phyloP scores from a whole-genome alignment of 2,888 invertebrate genomes.

The Geotrupes spiniger region DNA sequence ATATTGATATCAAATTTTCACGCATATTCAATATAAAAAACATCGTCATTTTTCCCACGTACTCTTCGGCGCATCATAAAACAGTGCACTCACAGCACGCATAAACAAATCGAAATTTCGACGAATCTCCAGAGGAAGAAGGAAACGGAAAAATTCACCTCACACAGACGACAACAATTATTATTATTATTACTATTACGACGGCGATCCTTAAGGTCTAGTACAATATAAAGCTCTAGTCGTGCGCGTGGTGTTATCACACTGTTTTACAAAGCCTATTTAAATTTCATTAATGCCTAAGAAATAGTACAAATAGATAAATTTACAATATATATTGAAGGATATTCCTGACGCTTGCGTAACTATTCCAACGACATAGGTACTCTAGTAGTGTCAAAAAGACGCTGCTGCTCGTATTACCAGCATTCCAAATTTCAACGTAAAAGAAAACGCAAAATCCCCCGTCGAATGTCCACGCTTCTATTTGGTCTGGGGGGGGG shows the following conservation, averaged over 20 bases:
- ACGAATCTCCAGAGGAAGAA: background rate
- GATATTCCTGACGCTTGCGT: constrained; percentile 28
- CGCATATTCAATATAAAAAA: constrained; percentile 41
- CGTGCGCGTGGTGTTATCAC: constrained; percentile 15
- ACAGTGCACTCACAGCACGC: constrained; percentile 22
- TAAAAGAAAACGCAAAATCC: too few species aligned
- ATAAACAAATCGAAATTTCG: background rate
- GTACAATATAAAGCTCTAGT: constrained; percentile 13
- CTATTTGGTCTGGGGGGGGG: constrained; percentile 14
- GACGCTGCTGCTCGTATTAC: constrained; percentile 12
- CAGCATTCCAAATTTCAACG: constrained; percentile 7
- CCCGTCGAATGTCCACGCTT: background rate
- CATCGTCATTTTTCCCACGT: constrained; percentile 43
- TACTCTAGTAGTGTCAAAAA: constrained; percentile 49
- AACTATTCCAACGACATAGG: constrained; percentile 46
- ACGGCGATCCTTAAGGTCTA: constrained; percentile 5
- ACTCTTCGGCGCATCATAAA: constrained; percentile 30
- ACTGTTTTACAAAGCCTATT: constrained; percentile 23
- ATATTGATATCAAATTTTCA: constrained; percentile 50
- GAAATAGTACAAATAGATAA: constrained; percentile 47
- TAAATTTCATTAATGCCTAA: constrained; percentile 37
- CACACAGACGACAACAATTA: too few species aligned
- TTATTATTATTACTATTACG: background rate
- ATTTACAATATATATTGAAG: constrained; percentile 44
- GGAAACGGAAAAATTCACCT: too few species aligned